phyloP scores from a whole-genome alignment of 2,888 invertebrate genomes.

The Pyrrhia umbra region DNA sequence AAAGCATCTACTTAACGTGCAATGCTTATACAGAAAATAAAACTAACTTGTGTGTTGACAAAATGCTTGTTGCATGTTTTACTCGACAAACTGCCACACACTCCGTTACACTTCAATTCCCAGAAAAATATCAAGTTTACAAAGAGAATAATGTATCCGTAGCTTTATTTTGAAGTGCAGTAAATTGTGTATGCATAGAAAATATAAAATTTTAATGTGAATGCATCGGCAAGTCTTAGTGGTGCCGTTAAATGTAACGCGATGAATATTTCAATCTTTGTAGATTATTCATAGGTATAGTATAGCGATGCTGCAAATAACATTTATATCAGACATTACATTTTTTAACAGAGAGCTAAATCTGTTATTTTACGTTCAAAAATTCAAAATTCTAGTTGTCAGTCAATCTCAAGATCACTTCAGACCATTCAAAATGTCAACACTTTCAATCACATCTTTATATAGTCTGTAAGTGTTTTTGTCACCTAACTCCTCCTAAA shows the following conservation, averaged over 20 bases:
- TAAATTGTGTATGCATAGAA: not conserved
- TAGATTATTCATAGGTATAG: too few relatives aligned
- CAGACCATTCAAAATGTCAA: too few relatives aligned
- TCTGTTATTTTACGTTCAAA: too few relatives aligned
- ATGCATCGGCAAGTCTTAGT: not conserved
- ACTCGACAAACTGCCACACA: not conserved
- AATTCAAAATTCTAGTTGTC: too few relatives aligned
- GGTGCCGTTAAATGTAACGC: constrained; percentile 2
- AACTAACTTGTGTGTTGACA: constrained; percentile 4
- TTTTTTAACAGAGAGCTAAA: not conserved
- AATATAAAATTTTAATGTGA: constrained; percentile 2
- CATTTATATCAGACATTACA: not conserved
- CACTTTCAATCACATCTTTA: too few relatives aligned
- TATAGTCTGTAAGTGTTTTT: too few relatives aligned
- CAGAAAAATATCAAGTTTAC: not conserved
- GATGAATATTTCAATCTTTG: constrained; percentile 31
- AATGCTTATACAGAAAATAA: constrained; percentile 15
- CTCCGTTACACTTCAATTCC: not conserved
- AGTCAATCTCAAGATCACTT: too few relatives aligned
- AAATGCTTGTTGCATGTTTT: constrained; percentile 9
- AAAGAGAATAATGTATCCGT: not conserved
- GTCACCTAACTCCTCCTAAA: too few relatives aligned
- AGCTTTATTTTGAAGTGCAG: not conserved
- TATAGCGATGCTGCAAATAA: constrained; percentile 5
- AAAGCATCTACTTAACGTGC: constrained; percentile 9